Percentiles rank a stretch among this genome's conserved stretches.
phyloP scores from a whole-genome alignment of 2,113 vertebrate species.

The Himantopus leucocephalus region DNA sequence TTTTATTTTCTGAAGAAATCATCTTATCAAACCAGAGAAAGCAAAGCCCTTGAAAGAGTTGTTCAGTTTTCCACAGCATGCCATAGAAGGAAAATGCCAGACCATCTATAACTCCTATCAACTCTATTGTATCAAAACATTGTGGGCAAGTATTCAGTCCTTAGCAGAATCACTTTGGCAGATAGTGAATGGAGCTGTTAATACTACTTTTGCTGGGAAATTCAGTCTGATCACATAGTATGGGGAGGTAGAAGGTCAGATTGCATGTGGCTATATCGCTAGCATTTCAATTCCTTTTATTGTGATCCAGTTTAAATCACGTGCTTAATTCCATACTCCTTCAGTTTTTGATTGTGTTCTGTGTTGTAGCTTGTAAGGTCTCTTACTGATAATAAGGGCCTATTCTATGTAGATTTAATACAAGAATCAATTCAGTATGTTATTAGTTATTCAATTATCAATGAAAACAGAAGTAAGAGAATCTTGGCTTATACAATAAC shows the following conservation, averaged over 20 bases:
- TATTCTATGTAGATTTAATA: constrained; percentile 15
- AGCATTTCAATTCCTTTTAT: not conserved
- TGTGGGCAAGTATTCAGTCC: not conserved
- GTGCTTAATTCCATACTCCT: constrained; percentile 7
- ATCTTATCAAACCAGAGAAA: not conserved
- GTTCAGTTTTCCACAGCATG: not conserved
- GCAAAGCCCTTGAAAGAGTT: not conserved
- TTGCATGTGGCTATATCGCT: not conserved
- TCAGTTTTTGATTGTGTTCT: not conserved
- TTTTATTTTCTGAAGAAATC: not conserved
- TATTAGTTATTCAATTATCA: not conserved
- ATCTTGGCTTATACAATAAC: not conserved
- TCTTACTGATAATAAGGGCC: not conserved
- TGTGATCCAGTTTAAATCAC: constrained; percentile 14
- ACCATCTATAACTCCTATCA: not conserved
- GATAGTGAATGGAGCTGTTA: not conserved
- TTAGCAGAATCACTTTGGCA: not conserved
- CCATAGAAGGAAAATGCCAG: not conserved
- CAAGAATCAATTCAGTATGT: not conserved
- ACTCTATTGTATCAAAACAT: not conserved
- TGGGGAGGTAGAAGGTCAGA: not conserved
- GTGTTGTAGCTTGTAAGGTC: not conserved
- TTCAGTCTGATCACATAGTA: not conserved
- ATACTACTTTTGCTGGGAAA: constrained; percentile 5
- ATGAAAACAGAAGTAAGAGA: constrained; percentile 26